Evolutionary conservation across 2,113 vertebrate genomes (phyloP), one percentile per base, ranked within the genome.

Genomic region (Phoxinus phoxinus): DNA sequence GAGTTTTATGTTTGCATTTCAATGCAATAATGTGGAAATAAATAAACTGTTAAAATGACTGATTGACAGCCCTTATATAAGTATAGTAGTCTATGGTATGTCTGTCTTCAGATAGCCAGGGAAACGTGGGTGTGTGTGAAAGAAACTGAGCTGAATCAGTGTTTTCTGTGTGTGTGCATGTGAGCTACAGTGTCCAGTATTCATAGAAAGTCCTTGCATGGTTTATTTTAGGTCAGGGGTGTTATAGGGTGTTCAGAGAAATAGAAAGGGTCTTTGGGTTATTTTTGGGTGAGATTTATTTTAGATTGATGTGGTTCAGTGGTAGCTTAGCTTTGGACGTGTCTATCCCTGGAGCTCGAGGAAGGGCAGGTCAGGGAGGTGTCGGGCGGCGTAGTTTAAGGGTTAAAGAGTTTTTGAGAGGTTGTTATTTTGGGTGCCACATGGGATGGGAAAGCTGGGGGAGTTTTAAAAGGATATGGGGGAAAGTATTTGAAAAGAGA

Each of bases 351-450:
- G n/a, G 71, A 73, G 23, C 71, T 46, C 2, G 41, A 73, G 41
- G 15, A 37, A 79, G 53, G 58, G 3, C 58, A 81, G 58, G 27
- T 77, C 27, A 6, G 51, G 32, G 32, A 35, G 32, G 78, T 65
- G 46, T 19, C 6, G n/a, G 44, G 13, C 6, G n/a, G n/a, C 15
- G 1, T 48, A 23, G 73, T 75, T 75, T 67, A 67, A 76, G 23
- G 12, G 73, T 76, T 76, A 46, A 73, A 73, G 23, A n/a, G 23
- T 74, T 74, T 44, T 59, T 19, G 30, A 78, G 32, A 27, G 8
- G 78, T 27, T 81, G 78, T 27, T 81, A 81, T 81, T 81, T 46
- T 81, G 78, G 78, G 8, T 44, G n/a, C 25, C 15, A 21, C 4
- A 8, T 51, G 48, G 15, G 46, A 46, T 46, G 53, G 23, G 32